A percentile compares a stretch with the other conserved stretches of the same genome.
These are phyloP conservation scores for Pemphigus obesinymphae DNA, from an alignment of 1,140 invertebrate genomes.

Conservation along the genomic window DNA sequence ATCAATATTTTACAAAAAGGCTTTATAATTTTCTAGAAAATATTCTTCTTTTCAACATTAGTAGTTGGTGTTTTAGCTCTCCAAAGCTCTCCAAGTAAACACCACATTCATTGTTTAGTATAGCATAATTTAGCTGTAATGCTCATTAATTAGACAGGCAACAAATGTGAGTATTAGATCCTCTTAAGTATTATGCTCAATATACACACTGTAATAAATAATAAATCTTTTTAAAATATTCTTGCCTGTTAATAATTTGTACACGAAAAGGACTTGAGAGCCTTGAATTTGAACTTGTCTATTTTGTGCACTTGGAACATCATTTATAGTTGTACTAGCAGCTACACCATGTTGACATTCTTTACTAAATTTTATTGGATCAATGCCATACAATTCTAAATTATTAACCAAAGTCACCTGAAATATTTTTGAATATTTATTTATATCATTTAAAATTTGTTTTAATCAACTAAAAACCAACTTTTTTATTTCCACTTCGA, in stretches of 20 bases:
- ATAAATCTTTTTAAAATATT: constrained; percentile 25
- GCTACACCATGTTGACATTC: constrained; percentile 78
- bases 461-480: constrained; percentile 48
- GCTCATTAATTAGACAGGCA: too few species aligned
- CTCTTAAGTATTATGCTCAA: too few species aligned
- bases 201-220: too few species aligned
- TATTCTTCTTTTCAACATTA: too few species aligned
- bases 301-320: constrained; percentile 66
- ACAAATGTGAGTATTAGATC: too few species aligned
- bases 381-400: constrained; percentile 78
- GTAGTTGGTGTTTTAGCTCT: too few species aligned
- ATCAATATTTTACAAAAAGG: too few species aligned
- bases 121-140: too few species aligned
- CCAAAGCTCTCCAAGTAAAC: too few species aligned
- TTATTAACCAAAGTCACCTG: constrained; percentile 84
- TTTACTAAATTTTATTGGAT: constrained; percentile 70
- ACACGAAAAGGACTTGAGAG: constrained; percentile 77
- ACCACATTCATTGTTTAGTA: too few species aligned
- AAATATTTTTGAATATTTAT: background rate
- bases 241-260: constrained; percentile 65
- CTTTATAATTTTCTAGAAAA: too few species aligned
- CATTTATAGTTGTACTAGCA: constrained; percentile 77
- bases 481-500: constrained; percentile 85
- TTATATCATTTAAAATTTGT: background rate
- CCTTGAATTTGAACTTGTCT: constrained; percentile 84